Percentiles rank a stretch among this genome's conserved stretches.
Evolutionary conservation across 2,888 invertebrate species (phyloP).

Genomic region (Colletes collaris): DNA sequence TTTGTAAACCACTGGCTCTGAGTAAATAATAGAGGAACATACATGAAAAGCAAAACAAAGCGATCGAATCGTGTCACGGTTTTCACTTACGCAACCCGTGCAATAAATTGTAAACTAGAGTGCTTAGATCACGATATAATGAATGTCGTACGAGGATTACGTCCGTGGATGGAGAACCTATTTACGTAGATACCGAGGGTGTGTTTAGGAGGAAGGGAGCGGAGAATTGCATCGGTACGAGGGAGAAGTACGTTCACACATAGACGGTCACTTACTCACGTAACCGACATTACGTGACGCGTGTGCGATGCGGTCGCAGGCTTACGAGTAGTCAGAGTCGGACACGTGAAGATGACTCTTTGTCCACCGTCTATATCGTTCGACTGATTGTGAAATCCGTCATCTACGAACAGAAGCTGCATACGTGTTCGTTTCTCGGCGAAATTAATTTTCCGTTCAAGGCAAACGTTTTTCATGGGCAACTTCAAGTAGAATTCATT

Average conservation of each 20-base stretch:
- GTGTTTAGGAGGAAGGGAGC: constrained; percentile 55
- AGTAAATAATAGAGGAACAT: not conserved
- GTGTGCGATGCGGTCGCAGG: constrained; percentile 53
- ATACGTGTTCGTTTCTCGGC: not conserved
- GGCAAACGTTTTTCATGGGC: too few species aligned
- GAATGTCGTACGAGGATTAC: constrained; percentile 62
- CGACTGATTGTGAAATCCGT: constrained; percentile 13
- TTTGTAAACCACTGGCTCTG: too few species aligned
- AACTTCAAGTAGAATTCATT: too few species aligned
- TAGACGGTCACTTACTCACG: constrained; percentile 37
- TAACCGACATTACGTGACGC: constrained; percentile 63
- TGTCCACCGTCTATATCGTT: constrained; percentile 24
- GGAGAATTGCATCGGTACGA: constrained; percentile 51
- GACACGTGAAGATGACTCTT: constrained; percentile 68
- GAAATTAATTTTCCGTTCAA: not conserved
- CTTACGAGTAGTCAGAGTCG: constrained; percentile 62
- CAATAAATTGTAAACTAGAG: constrained; percentile 22
- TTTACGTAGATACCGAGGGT: constrained; percentile 56
- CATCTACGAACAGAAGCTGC: constrained; percentile 11
- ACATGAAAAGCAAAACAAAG: not conserved
- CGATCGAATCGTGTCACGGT: constrained; percentile 14
- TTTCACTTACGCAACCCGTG: not conserved
- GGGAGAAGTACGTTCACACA: constrained; percentile 50
- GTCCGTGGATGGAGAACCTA: constrained; percentile 49
- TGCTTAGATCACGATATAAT: constrained; percentile 47